These are phyloP conservation scores for Chloromyia formosa DNA, from an alignment of 2,888 invertebrate species.

Conservation along the genomic window DNA sequence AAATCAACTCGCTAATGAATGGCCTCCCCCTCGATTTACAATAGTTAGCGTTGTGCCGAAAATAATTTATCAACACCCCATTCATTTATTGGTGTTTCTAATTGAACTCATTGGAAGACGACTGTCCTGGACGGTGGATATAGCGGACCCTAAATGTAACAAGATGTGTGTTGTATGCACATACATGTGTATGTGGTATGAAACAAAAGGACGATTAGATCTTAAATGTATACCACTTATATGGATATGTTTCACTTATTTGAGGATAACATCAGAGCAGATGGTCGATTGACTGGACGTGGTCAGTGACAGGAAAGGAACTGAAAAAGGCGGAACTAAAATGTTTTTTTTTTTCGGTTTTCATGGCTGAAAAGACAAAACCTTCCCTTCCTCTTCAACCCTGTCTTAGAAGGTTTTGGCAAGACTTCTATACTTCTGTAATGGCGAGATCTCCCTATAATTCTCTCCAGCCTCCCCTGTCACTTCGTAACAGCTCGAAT, in stretches of 20 bases:
- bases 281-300: slow-evolving; percentile 9
- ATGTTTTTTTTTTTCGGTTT: too few relatives aligned
- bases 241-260: slow-evolving; percentile 3
- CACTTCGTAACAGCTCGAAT: neutral
- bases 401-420: too few relatives aligned
- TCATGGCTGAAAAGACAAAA: too few relatives aligned
- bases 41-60: slow-evolving; percentile 17
- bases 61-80: slow-evolving; percentile 41
- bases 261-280: slow-evolving; percentile 4
- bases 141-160: neutral
- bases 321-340: too few relatives aligned
- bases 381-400: too few relatives aligned
- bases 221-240: neutral
- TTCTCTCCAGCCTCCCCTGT: neutral
- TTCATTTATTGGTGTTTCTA: slow-evolving; percentile 29
- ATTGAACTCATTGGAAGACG: slow-evolving; percentile 4
- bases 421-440: too few relatives aligned
- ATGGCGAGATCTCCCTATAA: too few relatives aligned
- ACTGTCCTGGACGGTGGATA: neutral
- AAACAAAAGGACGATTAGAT: neutral
- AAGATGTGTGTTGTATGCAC: neutral
- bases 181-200: slow-evolving; percentile 1
- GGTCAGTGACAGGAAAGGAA: neutral
- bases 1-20: slow-evolving; percentile 25
- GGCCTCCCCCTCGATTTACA: slow-evolving; percentile 25